Percentiles rank a stretch among this genome's conserved stretches.
These are phyloP conservation scores for Pollicipes pollicipes DNA, from an alignment of 1,140 invertebrate genomes.

Conservation along the genomic window DNA sequence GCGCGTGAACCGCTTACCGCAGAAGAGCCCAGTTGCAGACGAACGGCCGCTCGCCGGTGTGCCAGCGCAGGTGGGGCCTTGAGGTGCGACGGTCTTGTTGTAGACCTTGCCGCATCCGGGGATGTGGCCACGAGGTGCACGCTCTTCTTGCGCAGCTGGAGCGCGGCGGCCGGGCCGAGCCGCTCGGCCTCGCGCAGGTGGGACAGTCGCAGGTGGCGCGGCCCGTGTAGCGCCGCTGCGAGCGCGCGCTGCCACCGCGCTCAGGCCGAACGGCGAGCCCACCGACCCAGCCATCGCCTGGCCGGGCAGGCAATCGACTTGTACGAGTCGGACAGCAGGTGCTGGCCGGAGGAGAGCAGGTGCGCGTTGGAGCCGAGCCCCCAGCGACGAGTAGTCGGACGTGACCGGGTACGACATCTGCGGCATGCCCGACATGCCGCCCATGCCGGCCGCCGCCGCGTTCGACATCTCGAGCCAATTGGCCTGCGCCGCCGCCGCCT, in stretches of 20 bases:
- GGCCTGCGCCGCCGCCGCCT: slow-evolving; percentile 35
- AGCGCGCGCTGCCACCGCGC: slow-evolving; percentile 34
- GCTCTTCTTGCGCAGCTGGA: slow-evolving; percentile 81
- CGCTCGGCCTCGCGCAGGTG: slow-evolving; percentile 90
- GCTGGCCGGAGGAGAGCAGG: slow-evolving; percentile 68
- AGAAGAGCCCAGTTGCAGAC: slow-evolving; percentile 37
- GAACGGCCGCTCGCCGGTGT: slow-evolving; percentile 44
- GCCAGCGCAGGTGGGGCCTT: slow-evolving; percentile 55
- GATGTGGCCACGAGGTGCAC: slow-evolving; percentile 98
- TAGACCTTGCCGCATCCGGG: slow-evolving; percentile 96
- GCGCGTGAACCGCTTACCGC: slow-evolving; percentile 64
- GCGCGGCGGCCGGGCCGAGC: slow-evolving; percentile 74
- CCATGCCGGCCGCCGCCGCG: slow-evolving; percentile 14
- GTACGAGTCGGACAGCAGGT: slow-evolving; percentile 85
- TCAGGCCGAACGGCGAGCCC: slow-evolving; percentile 26
- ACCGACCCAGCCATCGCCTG: slow-evolving; percentile 31
- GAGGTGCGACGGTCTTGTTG: slow-evolving; percentile 51
- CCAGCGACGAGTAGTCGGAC: slow-evolving; percentile 62
- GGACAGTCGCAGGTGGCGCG: slow-evolving; percentile 94
- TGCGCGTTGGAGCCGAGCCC: slow-evolving; percentile 51
- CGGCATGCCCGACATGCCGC: slow-evolving; percentile 21
- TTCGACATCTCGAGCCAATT: slow-evolving; percentile 60
- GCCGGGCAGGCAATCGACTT: slow-evolving; percentile 74
- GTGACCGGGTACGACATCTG: slow-evolving; percentile 21
- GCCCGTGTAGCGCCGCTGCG: slow-evolving; percentile 84